Evolutionary conservation across 2,888 invertebrate species (phyloP), one percentile per base, ranked within the genome.

Genomic region (Ctenicera cuprea): DNA sequence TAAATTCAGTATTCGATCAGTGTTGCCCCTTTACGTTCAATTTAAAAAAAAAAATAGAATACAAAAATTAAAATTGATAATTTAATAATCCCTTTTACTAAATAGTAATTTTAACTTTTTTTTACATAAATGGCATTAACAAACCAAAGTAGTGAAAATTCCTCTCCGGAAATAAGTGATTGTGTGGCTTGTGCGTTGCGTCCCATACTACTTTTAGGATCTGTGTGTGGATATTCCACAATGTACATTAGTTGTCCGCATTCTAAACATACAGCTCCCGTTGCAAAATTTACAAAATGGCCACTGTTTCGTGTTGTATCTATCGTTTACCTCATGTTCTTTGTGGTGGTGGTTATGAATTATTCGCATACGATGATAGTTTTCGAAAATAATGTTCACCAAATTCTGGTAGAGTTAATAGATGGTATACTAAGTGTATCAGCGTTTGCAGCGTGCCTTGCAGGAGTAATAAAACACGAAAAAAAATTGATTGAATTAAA

Each of bases 401-500:
- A 3, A 41, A 41, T 4, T 14, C 3, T 41, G 7, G 4, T 14
- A 7, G 0, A n/a, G 41, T 1, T 41, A 14, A 14, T 14, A 3
- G 14, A 41, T 14, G 3, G 2, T 14, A n/a, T 41, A 14, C n/a
- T 41, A 14, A 4, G n/a, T 1, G 7, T 41, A 14, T 5, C 50
- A 12, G 22, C 22, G 1, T 11, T 50, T 12, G 22, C 9, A 22
- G 2, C 12, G 1, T 1, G 18, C 9, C 0, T 26, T 41, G 8
- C 5, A n/a, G 61, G 12, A 20, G 2, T 38, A 7, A 1, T 41
- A 26, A 26, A 2, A 20, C 7, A 22, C n/a, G 3, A 22, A 22
- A 14, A 16, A 3, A 61, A 18, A 48, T 33, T 64, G n/a, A 37
- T 48, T 7, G 48, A 48, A 18, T 33, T 64, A 30, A 64, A 37